A percentile compares a stretch with the other conserved stretches of the same genome.
These are phyloP conservation scores for Drosophila cyrtoloma DNA, from an alignment of 2,888 invertebrate genomes.

Conservation along the genomic window DNA sequence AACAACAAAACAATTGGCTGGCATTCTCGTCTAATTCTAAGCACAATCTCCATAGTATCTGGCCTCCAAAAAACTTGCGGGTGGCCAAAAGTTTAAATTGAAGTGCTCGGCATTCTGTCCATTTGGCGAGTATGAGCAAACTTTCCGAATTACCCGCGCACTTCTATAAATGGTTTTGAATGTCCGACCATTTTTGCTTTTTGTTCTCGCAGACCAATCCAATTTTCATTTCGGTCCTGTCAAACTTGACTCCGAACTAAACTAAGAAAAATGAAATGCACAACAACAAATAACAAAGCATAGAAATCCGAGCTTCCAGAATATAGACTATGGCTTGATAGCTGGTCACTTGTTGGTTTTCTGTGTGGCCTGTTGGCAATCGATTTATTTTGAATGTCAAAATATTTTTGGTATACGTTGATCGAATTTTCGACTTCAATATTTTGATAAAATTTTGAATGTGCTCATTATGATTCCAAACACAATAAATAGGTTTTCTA, in stretches of 20 bases:
- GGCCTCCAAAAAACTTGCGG: constrained; percentile 19
- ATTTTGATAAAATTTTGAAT: background rate
- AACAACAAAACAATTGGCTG: constrained; percentile 19
- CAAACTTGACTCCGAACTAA: constrained; percentile 39
- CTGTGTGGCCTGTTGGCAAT: constrained; percentile 21
- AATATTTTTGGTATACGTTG: background rate
- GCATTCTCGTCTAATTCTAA: constrained; percentile 52
- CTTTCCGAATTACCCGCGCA: constrained; percentile 55
- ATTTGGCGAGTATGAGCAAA: constrained; percentile 36
- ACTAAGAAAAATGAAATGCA: constrained; percentile 42
- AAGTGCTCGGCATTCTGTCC: constrained; percentile 50
- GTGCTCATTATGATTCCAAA: background rate
- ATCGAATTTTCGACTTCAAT: background rate
- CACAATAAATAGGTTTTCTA: background rate
- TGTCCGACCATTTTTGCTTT: constrained; percentile 55
- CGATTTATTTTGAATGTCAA: background rate
- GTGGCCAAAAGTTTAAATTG: constrained; percentile 70
- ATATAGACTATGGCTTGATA: constrained; percentile 9
- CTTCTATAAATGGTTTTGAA: constrained; percentile 65
- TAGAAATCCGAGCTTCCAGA: constrained; percentile 16
- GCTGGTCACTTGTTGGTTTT: constrained; percentile 25
- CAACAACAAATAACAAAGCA: constrained; percentile 37
- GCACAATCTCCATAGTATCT: constrained; percentile 39
- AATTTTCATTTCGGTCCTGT: constrained; percentile 63
- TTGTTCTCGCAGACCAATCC: constrained; percentile 47